These are phyloP conservation scores for Clitarchus hookeri DNA, from an alignment of 2,888 invertebrate genomes.

Conservation along the genomic window DNA sequence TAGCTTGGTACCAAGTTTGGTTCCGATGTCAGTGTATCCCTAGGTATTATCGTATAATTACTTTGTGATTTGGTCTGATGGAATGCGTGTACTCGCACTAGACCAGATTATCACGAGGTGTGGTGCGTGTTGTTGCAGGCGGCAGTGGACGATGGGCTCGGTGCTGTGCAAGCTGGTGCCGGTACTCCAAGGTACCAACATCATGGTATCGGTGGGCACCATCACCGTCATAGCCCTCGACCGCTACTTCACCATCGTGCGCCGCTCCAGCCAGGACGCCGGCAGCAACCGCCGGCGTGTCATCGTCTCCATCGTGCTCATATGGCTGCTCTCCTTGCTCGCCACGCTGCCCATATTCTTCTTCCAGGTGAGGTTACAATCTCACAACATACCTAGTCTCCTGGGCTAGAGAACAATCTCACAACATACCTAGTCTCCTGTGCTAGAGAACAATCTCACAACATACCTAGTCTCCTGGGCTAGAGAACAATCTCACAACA, in stretches of 20 bases:
- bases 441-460: no score
- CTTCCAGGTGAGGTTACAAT: slow-evolving; percentile 46
- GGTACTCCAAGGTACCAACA: slow-evolving; percentile 60
- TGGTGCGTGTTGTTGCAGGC: slow-evolving; percentile 43
- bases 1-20: no score
- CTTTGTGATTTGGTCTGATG: no score
- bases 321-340: slow-evolving; percentile 48
- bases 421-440: no score
- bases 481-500: no score
- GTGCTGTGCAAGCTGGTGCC: slow-evolving; percentile 64
- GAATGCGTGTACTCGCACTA: not conserved
- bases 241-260: slow-evolving; percentile 56
- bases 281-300: slow-evolving; percentile 45
- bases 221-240: slow-evolving; percentile 61
- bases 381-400: no score
- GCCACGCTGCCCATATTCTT: slow-evolving; percentile 48
- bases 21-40: no score
- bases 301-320: slow-evolving; percentile 47
- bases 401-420: no score
- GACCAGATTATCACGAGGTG: not conserved
- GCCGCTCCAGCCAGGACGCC: slow-evolving; percentile 41
- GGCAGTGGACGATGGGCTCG: slow-evolving; percentile 61
- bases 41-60: no score
- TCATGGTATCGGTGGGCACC: slow-evolving; percentile 64
- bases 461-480: no score